Evolutionary conservation across 2,797 vertebrate genomes (phyloP), one percentile per base, ranked within the genome.

Genomic region (Chaunax sp.): DNA sequence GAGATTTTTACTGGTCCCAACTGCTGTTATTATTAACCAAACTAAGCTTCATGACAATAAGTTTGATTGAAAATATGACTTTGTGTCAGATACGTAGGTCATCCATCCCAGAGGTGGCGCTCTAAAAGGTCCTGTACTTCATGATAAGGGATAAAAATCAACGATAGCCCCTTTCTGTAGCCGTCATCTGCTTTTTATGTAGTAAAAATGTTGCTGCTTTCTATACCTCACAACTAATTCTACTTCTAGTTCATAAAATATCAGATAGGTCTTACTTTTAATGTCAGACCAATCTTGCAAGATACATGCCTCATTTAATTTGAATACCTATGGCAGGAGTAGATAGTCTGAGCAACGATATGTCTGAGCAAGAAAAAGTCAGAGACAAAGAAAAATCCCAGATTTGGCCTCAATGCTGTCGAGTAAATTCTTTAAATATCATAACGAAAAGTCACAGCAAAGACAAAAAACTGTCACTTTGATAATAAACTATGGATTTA

Each of bases 211-310:
- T 40, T 45, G 26, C 45, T 14, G 10, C 35, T 2, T 26, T 23
- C 13, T 16, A 8, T 0, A 18, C 16, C 35, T 2, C 19, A 25
- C 14, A 7, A 33, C 12, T 14, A 18, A 35, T 41, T 56, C 7
- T 51, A 16, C 6, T 23, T 41, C 38, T 5, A 28, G 26, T 20
- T 33, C 22, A 68, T 59, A n/a, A 25, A 19, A 64, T 20, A 28
- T 70, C 9, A 60, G 37, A 28, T 9, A 40, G 33, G 9, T 54
- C 22, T 15, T 10, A 47, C 8, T n/a, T 54, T 60, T 23, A 33
- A 46, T 54, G 23, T 40, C 19, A 57, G n/a, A 12, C 5, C 40
- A 15, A 26, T 15, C 6, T 55, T 18, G 2, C 2, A 20, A n/a
- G 13, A 30, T 18, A 18, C 25, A 22, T n/a, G 11, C 22, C 13